Percentiles rank a stretch among this genome's conserved stretches.
These are phyloP conservation scores for Euleptes europaea DNA, from an alignment of 2,113 vertebrate genomes.

Conservation along the genomic window DNA sequence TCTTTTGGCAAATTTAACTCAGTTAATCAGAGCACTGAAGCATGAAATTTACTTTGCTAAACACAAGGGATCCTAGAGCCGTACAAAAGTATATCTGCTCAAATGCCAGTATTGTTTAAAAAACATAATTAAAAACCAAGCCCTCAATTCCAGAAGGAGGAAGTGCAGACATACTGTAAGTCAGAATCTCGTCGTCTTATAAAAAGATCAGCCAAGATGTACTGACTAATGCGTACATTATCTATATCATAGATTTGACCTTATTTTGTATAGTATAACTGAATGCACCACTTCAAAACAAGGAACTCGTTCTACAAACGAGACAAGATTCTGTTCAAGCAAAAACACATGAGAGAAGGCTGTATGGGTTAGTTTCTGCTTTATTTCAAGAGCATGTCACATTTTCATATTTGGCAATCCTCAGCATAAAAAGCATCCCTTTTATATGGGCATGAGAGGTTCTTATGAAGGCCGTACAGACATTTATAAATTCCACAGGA, in stretches of 20 bases:
- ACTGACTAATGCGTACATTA: neutral
- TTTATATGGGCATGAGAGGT: slow-evolving; percentile 9
- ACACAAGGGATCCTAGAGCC: neutral
- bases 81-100: neutral
- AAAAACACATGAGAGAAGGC: slow-evolving; percentile 19
- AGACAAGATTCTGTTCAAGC: neutral
- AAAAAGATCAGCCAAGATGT: neutral
- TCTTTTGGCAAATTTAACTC: neutral
- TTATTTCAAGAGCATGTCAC: slow-evolving; percentile 7
- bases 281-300: slow-evolving; percentile 14
- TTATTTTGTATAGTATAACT: neutral
- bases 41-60: neutral
- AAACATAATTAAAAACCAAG: neutral
- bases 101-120: neutral
- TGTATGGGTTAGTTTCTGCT: neutral
- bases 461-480: neutral
- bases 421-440: neutral
- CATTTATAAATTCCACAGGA: neutral
- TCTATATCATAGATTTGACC: neutral
- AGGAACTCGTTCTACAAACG: slow-evolving; percentile 5
- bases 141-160: neutral
- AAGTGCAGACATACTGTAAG: neutral
- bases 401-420: neutral
- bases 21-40: neutral
- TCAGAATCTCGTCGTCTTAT: neutral